Evolutionary conservation across 2,888 invertebrate genomes (phyloP).

Genomic region (Gasteruption jaculator): DNA sequence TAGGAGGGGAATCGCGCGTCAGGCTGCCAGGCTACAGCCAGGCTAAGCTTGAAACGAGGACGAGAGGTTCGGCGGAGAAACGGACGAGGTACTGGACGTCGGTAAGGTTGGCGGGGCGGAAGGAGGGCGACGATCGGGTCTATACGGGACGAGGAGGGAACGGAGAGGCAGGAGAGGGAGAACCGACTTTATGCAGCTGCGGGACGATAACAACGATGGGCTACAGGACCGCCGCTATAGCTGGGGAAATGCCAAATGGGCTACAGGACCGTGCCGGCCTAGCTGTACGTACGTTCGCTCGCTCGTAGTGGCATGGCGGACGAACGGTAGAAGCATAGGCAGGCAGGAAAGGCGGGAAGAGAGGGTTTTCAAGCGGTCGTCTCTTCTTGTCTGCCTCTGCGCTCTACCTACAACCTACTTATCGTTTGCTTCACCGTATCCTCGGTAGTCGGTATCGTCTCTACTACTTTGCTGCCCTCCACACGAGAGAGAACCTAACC

Average conservation of each 20-base stretch:
- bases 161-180: constrained; percentile 33
- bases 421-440: constrained; percentile 20
- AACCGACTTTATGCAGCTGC: constrained; percentile 55
- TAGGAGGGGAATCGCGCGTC: constrained; percentile 20
- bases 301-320: constrained; percentile 49
- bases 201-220: constrained; percentile 55
- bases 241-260: constrained; percentile 53
- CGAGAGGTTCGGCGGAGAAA: constrained; percentile 18
- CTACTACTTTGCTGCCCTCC: constrained; percentile 22
- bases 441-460: constrained; percentile 21
- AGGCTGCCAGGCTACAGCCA: constrained; percentile 24
- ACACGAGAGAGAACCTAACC: too few species aligned
- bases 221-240: constrained; percentile 53
- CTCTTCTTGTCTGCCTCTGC: constrained; percentile 44
- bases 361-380: constrained; percentile 49
- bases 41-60: too few species aligned
- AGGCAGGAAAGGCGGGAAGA: constrained; percentile 34
- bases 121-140: constrained; percentile 17
- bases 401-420: constrained; percentile 28
- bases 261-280: constrained; percentile 50
- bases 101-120: constrained; percentile 21
- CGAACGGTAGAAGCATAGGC: constrained; percentile 39
- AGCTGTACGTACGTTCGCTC: constrained; percentile 44
- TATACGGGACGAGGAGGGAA: constrained; percentile 20
- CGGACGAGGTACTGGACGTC: constrained; percentile 22